These are phyloP conservation scores for Clanis bilineata DNA, from an alignment of 2,888 invertebrate species.

Conservation along the genomic window DNA sequence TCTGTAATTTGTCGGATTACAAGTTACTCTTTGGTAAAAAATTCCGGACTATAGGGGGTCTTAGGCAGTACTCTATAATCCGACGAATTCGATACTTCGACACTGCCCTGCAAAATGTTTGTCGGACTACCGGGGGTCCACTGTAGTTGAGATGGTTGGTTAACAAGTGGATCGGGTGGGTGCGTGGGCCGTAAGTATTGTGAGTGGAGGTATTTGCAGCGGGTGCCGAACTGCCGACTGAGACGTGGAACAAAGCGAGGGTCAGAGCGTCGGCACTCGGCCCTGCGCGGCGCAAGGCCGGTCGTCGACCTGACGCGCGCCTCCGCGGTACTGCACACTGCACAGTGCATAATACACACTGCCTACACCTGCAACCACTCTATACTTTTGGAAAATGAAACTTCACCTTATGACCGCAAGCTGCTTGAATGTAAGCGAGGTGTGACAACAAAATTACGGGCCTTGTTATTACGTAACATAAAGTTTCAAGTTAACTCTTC, in stretches of 20 bases:
- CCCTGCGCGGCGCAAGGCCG: slow-evolving; percentile 77
- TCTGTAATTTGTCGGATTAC: no score
- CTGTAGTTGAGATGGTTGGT: slow-evolving; percentile 23
- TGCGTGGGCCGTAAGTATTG: slow-evolving; percentile 44
- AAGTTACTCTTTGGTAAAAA: no score
- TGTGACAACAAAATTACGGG: neutral
- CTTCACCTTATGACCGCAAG: neutral
- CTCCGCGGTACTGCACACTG: slow-evolving; percentile 46
- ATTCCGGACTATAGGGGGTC: no score
- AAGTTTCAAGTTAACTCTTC: neutral
- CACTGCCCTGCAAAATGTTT: no score
- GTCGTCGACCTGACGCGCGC: slow-evolving; percentile 71
- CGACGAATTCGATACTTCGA: no score
- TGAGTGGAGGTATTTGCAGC: slow-evolving; percentile 40
- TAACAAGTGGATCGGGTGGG: slow-evolving; percentile 34
- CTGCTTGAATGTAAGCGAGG: neutral
- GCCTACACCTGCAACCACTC: neutral
- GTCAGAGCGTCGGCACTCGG: slow-evolving; percentile 62
- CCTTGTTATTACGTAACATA: neutral
- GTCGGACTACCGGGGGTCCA: no score
- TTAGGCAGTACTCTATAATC: no score
- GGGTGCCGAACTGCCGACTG: slow-evolving; percentile 43
- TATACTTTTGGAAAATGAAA: slow-evolving; percentile 6
- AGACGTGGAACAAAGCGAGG: slow-evolving; percentile 66
- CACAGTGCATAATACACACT: no score